These are phyloP conservation scores for Meloe dianella DNA, from an alignment of 2,888 invertebrate genomes.

Conservation along the genomic window DNA sequence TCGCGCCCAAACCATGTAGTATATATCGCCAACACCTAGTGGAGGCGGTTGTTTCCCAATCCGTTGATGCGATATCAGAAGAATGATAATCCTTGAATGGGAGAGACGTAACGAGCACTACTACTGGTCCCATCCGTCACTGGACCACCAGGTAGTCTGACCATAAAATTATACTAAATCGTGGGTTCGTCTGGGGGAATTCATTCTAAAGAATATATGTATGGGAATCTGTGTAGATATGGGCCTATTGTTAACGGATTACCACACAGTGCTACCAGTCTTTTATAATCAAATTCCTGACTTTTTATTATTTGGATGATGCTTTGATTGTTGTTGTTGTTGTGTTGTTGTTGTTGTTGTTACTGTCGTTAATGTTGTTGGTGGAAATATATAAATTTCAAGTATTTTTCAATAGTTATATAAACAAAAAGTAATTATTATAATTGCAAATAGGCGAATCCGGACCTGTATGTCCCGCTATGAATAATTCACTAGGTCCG, in stretches of 20 bases:
- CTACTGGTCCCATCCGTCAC: slow-evolving; percentile 58
- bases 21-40: slow-evolving; percentile 35
- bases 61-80: slow-evolving; percentile 51
- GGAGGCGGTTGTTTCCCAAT: slow-evolving; percentile 43
- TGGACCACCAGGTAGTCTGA: slow-evolving; percentile 57
- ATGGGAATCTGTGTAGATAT: slow-evolving; percentile 58
- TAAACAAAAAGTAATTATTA: not conserved
- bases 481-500: slow-evolving; percentile 33
- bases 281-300: slow-evolving; percentile 44
- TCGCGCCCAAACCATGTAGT: slow-evolving; percentile 30
- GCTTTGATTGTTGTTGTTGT: slow-evolving; percentile 29
- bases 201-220: slow-evolving; percentile 58
- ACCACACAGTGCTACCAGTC: slow-evolving; percentile 56
- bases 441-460: slow-evolving; percentile 11
- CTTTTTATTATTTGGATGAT: slow-evolving; percentile 30
- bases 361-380: not conserved
- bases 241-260: slow-evolving; percentile 58
- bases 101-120: slow-evolving; percentile 55
- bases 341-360: not conserved
- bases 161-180: slow-evolving; percentile 60
- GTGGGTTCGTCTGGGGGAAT: slow-evolving; percentile 52
- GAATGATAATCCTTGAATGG: slow-evolving; percentile 57
- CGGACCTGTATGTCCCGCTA: slow-evolving; percentile 23
- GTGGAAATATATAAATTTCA: slow-evolving; percentile 16
- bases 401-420: not conserved